Evolutionary conservation across 1,140 invertebrate species (phyloP).

Genomic region (Aphidius gifuensis): DNA sequence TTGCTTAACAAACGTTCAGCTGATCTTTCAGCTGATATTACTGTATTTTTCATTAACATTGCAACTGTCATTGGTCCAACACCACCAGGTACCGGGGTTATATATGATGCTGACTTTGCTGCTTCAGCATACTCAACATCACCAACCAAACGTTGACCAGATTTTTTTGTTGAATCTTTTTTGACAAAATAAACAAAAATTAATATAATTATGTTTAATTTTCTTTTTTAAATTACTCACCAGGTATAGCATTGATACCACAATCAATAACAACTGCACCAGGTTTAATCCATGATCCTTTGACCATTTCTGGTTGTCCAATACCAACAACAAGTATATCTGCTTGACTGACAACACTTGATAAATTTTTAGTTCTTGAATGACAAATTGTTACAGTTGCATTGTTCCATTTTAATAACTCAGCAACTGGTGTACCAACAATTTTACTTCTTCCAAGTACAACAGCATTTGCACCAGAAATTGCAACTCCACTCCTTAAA

Average conservation of each 20-base stretch:
- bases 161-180: conserved; percentile 80
- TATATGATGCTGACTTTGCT: conserved; percentile 74
- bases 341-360: conserved; percentile 73
- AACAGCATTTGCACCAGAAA: conserved; percentile 84
- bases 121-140: conserved; percentile 90
- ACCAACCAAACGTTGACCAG: conserved; percentile 83
- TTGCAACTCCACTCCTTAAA: conserved; percentile 66
- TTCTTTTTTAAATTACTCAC: conserved; percentile 52
- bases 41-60: conserved; percentile 96
- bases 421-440: conserved; percentile 91
- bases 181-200: background rate
- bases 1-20: conserved; percentile 56
- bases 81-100: conserved; percentile 97
- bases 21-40: conserved; percentile 72
- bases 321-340: conserved; percentile 97
- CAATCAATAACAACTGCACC: conserved; percentile 99
- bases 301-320: conserved; percentile 87
- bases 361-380: conserved; percentile 85
- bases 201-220: conserved; percentile 1
- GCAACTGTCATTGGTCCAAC: conserved; percentile 99
- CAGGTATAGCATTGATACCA: conserved; percentile 92
- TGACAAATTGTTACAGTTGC: conserved; percentile 97
- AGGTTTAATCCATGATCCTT: conserved; percentile 95
- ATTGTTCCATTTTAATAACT: conserved; percentile 94
- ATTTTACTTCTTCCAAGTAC: conserved; percentile 97